Conservation (phyloP, 1,140 invertebrate species). For the Hyles euphorbiae region DNA sequence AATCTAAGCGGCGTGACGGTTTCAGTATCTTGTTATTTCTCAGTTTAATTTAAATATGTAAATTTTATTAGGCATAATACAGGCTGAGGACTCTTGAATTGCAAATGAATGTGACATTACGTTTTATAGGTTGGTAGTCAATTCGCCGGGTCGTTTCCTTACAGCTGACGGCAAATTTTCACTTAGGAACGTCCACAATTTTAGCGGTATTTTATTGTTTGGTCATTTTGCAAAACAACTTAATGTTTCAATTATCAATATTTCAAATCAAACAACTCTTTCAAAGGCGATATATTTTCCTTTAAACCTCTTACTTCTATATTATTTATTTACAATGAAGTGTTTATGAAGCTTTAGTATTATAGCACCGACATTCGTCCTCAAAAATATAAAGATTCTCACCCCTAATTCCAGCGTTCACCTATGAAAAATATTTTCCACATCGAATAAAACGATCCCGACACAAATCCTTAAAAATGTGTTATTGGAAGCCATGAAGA, state of each 20-base stretch:
- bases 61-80: constrained; percentile 74
- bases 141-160: constrained; percentile 63
- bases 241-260: not conserved
- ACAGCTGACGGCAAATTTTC: constrained; percentile 61
- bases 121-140: constrained; percentile 69
- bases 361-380: not conserved
- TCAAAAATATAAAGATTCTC: not conserved
- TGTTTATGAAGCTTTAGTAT: too few relatives aligned
- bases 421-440: constrained; percentile 25
- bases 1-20: constrained; percentile 50
- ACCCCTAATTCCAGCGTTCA: constrained; percentile 23
- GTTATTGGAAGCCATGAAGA: constrained; percentile 25
- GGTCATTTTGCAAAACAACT: constrained; percentile 13
- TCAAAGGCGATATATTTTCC: too few relatives aligned
- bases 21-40: constrained; percentile 68
- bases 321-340: too few relatives aligned
- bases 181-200: constrained; percentile 53
- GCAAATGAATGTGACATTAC: constrained; percentile 72
- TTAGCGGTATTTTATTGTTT: constrained; percentile 28
- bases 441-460: constrained; percentile 29
- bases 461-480: constrained; percentile 39
- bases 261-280: not conserved
- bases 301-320: too few relatives aligned
- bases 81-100: constrained; percentile 70
- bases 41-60: constrained; percentile 74